phyloP scores from a whole-genome alignment of 1,140 invertebrate species.

The Yoshiicerus persimilis region DNA sequence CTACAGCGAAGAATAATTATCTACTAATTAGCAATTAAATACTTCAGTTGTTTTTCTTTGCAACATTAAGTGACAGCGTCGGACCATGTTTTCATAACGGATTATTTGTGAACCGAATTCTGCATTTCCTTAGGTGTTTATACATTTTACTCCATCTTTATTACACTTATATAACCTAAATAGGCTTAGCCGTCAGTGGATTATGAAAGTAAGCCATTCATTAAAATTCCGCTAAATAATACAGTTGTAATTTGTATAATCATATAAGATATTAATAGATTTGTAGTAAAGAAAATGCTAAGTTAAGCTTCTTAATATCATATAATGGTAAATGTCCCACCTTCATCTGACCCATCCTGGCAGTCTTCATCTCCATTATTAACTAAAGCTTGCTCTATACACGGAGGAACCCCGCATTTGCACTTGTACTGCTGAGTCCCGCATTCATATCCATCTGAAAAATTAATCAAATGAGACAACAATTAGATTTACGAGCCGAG shows the following conservation, averaged over 20 bases:
- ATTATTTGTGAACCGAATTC: not conserved
- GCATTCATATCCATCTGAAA: constrained; percentile 28
- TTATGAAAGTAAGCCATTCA: too few relatives aligned
- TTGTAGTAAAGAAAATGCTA: not conserved
- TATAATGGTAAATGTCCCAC: constrained; percentile 35
- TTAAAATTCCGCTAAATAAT: too few relatives aligned
- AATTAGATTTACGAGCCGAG: constrained; percentile 19
- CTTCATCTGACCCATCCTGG: constrained; percentile 54
- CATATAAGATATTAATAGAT: too few relatives aligned
- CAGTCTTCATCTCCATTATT: constrained; percentile 53
- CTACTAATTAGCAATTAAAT: constrained; percentile 8
- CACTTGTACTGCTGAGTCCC: constrained; percentile 39
- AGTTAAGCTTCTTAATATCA: not conserved
- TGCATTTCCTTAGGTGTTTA: not conserved
- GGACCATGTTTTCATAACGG: not conserved
- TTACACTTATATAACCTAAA: not conserved
- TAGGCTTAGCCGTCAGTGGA: too few relatives aligned
- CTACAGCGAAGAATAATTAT: not conserved
- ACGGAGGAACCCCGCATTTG: constrained; percentile 52
- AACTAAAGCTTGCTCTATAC: constrained; percentile 50
- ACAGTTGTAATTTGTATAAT: too few relatives aligned
- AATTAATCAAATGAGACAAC: constrained; percentile 19
- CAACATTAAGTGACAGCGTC: not conserved
- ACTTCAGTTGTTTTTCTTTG: not conserved
- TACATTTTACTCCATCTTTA: not conserved